Percentiles rank a stretch among this genome's conserved stretches.
phyloP scores from a whole-genome alignment of 2,797 vertebrate species.

The Tachyglossus aculeatus region DNA sequence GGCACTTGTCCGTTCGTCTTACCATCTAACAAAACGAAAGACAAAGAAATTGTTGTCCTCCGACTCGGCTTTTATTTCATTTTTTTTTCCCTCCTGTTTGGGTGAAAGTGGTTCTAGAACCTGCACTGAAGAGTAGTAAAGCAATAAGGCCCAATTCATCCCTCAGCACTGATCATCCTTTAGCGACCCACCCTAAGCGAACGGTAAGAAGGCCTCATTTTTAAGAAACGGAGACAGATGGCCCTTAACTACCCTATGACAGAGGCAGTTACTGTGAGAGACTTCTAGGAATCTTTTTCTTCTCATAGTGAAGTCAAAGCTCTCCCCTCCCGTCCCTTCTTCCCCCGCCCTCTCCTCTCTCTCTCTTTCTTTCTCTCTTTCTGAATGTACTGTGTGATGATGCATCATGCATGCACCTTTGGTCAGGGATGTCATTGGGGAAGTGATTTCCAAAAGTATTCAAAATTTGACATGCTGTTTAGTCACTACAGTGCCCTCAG shows the following conservation, averaged over 20 bases:
- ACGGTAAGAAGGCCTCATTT: slow-evolving; percentile 81
- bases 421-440: slow-evolving; percentile 82
- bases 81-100: slow-evolving; percentile 68
- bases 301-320: slow-evolving; percentile 74
- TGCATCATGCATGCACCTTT: slow-evolving; percentile 85
- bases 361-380: slow-evolving; percentile 37
- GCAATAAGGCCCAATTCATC: slow-evolving; percentile 93
- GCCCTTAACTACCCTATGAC: slow-evolving; percentile 77
- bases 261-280: slow-evolving; percentile 87
- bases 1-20: slow-evolving; percentile 92
- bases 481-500: slow-evolving; percentile 79
- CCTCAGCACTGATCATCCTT: slow-evolving; percentile 80
- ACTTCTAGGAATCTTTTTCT: slow-evolving; percentile 77
- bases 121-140: slow-evolving; percentile 99
- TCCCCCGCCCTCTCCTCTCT: background rate
- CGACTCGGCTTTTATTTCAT: slow-evolving; percentile 84
- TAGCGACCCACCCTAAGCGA: slow-evolving; percentile 74
- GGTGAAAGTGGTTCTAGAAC: slow-evolving; percentile 94
- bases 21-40: slow-evolving; percentile 88
- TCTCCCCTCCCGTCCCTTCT: slow-evolving; percentile 16
- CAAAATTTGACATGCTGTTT: slow-evolving; percentile 76
- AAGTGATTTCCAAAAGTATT: slow-evolving; percentile 79
- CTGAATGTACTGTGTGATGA: slow-evolving; percentile 87
- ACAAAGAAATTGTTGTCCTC: slow-evolving; percentile 85
- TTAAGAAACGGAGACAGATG: slow-evolving; percentile 74